A percentile compares a stretch with the other conserved stretches of the same genome.
phyloP scores from a whole-genome alignment of 2,888 invertebrate species.

The Endomychus coccineus region DNA sequence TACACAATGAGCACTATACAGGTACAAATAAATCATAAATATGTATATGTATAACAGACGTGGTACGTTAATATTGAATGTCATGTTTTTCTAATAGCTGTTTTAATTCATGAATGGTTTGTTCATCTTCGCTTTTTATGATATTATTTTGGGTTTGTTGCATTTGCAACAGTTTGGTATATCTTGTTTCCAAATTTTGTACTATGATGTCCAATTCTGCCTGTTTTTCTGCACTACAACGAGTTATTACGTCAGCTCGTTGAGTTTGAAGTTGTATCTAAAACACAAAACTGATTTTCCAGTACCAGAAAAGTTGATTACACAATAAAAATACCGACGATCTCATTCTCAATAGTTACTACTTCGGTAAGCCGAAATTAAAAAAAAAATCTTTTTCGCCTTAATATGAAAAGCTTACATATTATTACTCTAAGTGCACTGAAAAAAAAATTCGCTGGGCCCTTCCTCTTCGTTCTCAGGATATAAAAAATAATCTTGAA shows the following conservation, averaged over 20 bases:
- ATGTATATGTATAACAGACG: too few relatives aligned
- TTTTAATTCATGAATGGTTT: constrained; percentile 25
- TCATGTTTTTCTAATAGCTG: constrained; percentile 26
- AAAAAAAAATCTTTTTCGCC: too few relatives aligned
- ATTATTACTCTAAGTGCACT: too few relatives aligned
- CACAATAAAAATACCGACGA: too few relatives aligned
- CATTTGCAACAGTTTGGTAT: constrained; percentile 31
- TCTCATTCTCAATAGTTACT: too few relatives aligned
- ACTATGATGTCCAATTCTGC: constrained; percentile 30
- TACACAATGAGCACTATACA: too few relatives aligned
- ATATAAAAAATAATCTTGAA: too few relatives aligned
- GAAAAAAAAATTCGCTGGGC: too few relatives aligned
- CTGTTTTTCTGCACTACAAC: constrained; percentile 28
- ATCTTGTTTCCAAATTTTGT: constrained; percentile 31
- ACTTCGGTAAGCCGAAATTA: too few relatives aligned
- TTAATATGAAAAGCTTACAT: too few relatives aligned
- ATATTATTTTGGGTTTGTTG: constrained; percentile 26
- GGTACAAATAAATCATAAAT: too few relatives aligned
- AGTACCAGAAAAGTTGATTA: not conserved
- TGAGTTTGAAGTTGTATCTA: constrained; percentile 31
- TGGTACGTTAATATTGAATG: constrained; percentile 26
- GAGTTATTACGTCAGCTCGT: constrained; percentile 29
- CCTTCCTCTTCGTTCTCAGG: too few relatives aligned
- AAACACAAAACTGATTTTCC: constrained; percentile 9
- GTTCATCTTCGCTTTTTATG: constrained; percentile 25